Evolutionary conservation across 2,888 invertebrate genomes (phyloP), one percentile per base, ranked within the genome.

Genomic region (Cryptus viduatorius): DNA sequence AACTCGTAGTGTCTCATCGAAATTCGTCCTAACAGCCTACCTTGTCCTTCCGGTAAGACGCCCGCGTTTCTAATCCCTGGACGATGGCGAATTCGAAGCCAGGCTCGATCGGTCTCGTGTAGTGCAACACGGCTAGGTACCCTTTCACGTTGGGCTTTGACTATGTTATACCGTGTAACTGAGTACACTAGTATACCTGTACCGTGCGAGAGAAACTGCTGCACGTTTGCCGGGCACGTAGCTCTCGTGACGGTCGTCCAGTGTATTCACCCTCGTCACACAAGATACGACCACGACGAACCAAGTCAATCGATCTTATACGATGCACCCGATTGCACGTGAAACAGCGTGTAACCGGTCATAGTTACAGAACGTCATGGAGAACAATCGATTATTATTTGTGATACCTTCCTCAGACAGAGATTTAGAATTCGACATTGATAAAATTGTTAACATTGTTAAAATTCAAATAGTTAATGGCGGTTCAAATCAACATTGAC

Each of bases 1-100:
- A 64, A 65, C 75, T 64, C 42, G 16, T 24, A 53, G 31, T 76
- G 37, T 67, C 77, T 50, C 83, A 81, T 83, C 76, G 68, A 85
- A 83, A 79, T 86, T 79, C 71, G 68, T 79, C 68, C 67, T 65
- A 48, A 72, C 50, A 42, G 46, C 19, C 44, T 37, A 24, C 42
- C 61, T 53, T 79, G 67, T 75, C 44, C 56, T 81, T 82, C 50
- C 76, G 19, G 14, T 59, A 56, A 64, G 64, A 61, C 64, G 14
- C 44, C 7, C 24, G 24, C 61, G 16, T 16, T 67, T 73, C 65
- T 67, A 56, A 67, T 79, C 73, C 61, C 24, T 24, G 46, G 29
- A 8, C n/a, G 42, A 44, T 48, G 61, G 46, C n/a, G 59, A 42
- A 37, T 59, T 56, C 24, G 46, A 14, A 72, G 59, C 24, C 50